Conservation (phyloP, 2,113 vertebrate genomes). For the Aspiorhynchus laticeps region DNA sequence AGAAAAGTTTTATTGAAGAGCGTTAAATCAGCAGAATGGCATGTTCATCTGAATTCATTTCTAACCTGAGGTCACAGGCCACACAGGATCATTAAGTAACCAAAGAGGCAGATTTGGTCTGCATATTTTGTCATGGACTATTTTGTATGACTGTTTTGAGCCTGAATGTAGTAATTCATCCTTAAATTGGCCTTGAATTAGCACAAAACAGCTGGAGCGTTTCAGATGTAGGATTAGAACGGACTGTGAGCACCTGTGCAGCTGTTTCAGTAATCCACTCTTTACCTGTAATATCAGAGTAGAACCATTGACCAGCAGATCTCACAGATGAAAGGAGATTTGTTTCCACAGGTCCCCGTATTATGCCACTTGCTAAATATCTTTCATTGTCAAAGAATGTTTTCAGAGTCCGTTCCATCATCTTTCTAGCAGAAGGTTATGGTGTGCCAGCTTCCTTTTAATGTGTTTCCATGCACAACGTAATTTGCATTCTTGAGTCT, state of each 20-base stretch:
- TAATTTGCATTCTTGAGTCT: slow-evolving; percentile 70
- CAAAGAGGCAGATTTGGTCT: background rate
- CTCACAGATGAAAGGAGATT: slow-evolving; percentile 51
- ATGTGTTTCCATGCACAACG: slow-evolving; percentile 67
- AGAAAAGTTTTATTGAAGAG: slow-evolving; percentile 38
- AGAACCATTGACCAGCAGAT: slow-evolving; percentile 58
- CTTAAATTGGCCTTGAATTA: slow-evolving; percentile 11
- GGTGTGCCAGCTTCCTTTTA: slow-evolving; percentile 69
- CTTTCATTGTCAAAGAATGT: slow-evolving; percentile 69
- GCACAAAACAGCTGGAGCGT: slow-evolving; percentile 32
- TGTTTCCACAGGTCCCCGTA: slow-evolving; percentile 58
- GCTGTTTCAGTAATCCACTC: slow-evolving; percentile 47
- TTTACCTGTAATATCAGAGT: slow-evolving; percentile 59
- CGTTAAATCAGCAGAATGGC: slow-evolving; percentile 29
- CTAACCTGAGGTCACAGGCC: slow-evolving; percentile 26
- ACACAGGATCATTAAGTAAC: slow-evolving; percentile 39
- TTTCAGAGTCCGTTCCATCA: slow-evolving; percentile 67
- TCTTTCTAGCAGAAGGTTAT: slow-evolving; percentile 67
- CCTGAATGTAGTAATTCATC: slow-evolving; percentile 24
- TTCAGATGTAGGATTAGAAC: slow-evolving; percentile 35
- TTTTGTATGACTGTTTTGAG: slow-evolving; percentile 8
- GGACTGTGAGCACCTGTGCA: slow-evolving; percentile 60
- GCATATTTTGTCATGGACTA: slow-evolving; percentile 16
- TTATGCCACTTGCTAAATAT: slow-evolving; percentile 64
- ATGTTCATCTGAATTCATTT: slow-evolving; percentile 24